phyloP scores from a whole-genome alignment of 2,113 vertebrate species.

The Tragulus kanchil region DNA sequence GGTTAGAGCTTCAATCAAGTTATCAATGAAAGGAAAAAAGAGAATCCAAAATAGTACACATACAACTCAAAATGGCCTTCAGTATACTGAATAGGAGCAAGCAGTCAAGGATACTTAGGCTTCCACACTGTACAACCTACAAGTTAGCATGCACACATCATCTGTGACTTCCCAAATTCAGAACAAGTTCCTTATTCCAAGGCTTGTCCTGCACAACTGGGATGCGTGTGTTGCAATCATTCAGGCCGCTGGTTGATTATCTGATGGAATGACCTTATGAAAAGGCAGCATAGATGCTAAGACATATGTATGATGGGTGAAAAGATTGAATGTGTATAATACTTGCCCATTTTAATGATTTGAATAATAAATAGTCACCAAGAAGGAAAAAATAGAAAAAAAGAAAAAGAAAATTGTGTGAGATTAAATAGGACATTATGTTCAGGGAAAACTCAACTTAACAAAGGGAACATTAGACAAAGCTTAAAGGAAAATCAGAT shows the following conservation, averaged over 20 bases:
- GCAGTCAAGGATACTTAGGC: fast-evolving
- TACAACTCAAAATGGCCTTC: background rate
- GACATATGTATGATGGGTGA: background rate
- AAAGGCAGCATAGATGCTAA: background rate
- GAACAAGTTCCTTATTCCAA: too few relatives aligned
- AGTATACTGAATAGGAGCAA: background rate
- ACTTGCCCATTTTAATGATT: background rate
- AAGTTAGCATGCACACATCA: fast-evolving
- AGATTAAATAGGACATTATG: background rate
- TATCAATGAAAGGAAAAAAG: background rate
- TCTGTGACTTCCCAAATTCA: background rate
- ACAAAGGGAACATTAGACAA: background rate
- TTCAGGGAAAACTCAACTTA: background rate
- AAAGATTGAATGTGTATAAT: background rate
- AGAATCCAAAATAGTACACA: background rate
- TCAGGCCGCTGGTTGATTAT: too few relatives aligned
- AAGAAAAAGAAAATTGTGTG: background rate
- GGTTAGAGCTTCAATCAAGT: background rate
- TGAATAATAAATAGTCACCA: background rate
- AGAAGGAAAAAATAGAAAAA: background rate
- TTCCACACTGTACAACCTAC: background rate
- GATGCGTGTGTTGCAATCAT: background rate
- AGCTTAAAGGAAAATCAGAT: background rate
- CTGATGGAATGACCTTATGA: background rate
- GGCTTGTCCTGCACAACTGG: background rate